Conservation (phyloP, 2,113 vertebrate genomes). For the Helogale parvula region DNA sequence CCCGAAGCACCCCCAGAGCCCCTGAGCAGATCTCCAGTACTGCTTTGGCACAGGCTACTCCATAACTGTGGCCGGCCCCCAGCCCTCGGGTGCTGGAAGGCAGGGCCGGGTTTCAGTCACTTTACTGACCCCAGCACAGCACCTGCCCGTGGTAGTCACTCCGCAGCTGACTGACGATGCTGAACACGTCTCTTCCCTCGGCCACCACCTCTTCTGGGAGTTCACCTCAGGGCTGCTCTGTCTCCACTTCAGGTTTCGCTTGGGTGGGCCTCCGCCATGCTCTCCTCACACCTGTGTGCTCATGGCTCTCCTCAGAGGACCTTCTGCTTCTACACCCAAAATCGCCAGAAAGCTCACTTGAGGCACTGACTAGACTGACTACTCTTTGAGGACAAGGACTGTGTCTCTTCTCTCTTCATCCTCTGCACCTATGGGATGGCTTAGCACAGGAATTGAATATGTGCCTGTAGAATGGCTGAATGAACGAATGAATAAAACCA, state of each 20-base stretch:
- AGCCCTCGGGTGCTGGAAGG: neutral
- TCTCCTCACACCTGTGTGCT: neutral
- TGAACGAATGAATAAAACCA: neutral
- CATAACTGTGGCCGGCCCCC: neutral
- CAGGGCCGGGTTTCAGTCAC: neutral
- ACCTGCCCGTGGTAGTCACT: neutral
- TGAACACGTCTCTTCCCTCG: neutral
- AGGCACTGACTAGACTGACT: neutral
- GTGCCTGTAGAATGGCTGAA: neutral
- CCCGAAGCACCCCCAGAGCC: accelerated
- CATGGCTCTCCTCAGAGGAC: neutral
- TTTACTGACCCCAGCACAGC: no score
- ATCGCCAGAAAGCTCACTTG: neutral
- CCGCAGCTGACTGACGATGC: neutral
- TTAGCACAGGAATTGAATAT: neutral
- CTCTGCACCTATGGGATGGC: neutral
- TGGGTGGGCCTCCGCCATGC: no score
- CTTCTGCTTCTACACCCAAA: neutral
- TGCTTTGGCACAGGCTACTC: no score
- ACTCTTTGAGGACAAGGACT: neutral
- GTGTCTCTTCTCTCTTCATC: neutral
- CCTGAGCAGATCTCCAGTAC: accelerated
- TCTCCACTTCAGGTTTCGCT: neutral
- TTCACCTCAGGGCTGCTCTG: neutral
- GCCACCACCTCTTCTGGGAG: neutral